phyloP scores from a whole-genome alignment of 2,888 invertebrate genomes.

The Glomeris marginata region DNA sequence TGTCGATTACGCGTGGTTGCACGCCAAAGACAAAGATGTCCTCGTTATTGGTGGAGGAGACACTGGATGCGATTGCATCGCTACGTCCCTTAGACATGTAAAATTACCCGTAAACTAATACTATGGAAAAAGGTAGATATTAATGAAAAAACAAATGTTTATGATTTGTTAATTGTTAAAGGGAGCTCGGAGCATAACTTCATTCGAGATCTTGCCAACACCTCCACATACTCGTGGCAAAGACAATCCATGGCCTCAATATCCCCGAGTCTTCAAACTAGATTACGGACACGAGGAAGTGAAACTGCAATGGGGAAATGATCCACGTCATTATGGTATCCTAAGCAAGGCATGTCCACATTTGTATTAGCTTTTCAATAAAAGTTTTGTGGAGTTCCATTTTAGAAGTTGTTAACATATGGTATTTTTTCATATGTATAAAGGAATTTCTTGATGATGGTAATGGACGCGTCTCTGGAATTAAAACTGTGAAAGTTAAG shows the following conservation, averaged over 20 bases:
- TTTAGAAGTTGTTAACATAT: slow-evolving; percentile 1
- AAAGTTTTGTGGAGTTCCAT: slow-evolving; percentile 1
- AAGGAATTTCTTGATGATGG: slow-evolving; percentile 82
- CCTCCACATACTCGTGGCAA: slow-evolving; percentile 62
- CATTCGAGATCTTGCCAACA: slow-evolving; percentile 93
- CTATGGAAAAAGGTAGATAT: background rate
- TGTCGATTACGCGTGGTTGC: slow-evolving; percentile 38
- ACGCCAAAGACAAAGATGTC: slow-evolving; percentile 86
- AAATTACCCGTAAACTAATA: slow-evolving; percentile 12
- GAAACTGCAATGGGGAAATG: slow-evolving; percentile 71
- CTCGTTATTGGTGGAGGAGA: slow-evolving; percentile 77
- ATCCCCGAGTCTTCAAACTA: slow-evolving; percentile 88
- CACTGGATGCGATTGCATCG: slow-evolving; percentile 96
- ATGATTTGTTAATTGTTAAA: too few species aligned
- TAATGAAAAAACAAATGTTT: too few species aligned
- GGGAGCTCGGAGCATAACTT: slow-evolving; percentile 81
- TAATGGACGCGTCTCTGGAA: slow-evolving; percentile 74
- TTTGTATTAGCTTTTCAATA: background rate
- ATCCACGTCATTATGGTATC: slow-evolving; percentile 85
- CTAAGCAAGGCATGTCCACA: slow-evolving; percentile 54
- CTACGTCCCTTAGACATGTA: slow-evolving; percentile 73
- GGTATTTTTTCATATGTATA: background rate
- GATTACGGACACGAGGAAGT: slow-evolving; percentile 99
- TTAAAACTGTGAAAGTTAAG: slow-evolving; percentile 75
- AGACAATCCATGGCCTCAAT: slow-evolving; percentile 99